These are phyloP conservation scores for Chloroceryle inda DNA, from an alignment of 2,797 vertebrate genomes.

Conservation along the genomic window DNA sequence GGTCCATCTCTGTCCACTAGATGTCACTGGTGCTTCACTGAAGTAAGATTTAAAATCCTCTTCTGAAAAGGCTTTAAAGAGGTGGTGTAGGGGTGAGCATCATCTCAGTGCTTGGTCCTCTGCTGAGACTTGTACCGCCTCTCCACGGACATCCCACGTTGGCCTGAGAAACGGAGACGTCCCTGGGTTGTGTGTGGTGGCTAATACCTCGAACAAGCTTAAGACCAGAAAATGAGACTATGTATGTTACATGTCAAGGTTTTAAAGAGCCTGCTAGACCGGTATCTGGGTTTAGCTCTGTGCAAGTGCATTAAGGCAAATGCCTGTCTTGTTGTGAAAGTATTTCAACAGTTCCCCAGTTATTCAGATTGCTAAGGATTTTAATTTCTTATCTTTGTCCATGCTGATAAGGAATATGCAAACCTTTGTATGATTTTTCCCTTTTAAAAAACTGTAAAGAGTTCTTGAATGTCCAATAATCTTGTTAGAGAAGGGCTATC, in stretches of 20 bases:
- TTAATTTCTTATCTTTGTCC: not conserved
- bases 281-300: not conserved
- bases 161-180: fast-evolving
- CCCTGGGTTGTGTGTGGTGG: not conserved
- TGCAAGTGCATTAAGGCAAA: not conserved
- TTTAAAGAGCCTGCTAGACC: not conserved
- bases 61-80: not conserved
- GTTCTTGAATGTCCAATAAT: not conserved
- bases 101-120: fast-evolving
- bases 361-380: not conserved
- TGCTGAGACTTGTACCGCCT: not conserved
- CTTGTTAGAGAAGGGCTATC: not conserved
- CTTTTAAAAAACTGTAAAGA: not conserved
- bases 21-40: slow-evolving; percentile 59
- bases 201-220: not conserved
- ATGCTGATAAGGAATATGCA: not conserved
- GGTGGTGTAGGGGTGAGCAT: not conserved
- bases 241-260: fast-evolving
- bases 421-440: not conserved
- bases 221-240: not conserved
- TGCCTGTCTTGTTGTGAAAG: not conserved
- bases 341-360: fast-evolving
- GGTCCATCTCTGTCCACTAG: not conserved
- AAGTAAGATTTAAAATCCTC: not conserved
- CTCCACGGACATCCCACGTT: fast-evolving